Percentiles rank a stretch among this genome's conserved stretches.
Evolutionary conservation across 2,113 vertebrate species (phyloP).

Genomic region (Shinisaurus crocodilurus): DNA sequence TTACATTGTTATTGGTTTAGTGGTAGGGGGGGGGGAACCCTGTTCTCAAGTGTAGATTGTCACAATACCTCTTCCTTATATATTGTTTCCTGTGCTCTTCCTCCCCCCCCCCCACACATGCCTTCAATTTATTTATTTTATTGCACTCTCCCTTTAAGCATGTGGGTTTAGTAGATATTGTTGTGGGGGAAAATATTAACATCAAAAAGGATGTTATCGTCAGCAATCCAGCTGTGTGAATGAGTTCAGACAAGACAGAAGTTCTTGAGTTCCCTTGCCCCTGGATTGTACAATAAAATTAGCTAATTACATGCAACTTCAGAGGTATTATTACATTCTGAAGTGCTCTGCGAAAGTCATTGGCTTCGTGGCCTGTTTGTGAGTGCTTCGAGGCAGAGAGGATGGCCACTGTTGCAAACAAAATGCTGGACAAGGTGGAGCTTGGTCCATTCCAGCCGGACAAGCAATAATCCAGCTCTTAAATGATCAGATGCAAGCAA

Average conservation of each 20-base stretch:
- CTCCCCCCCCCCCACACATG: too few species aligned
- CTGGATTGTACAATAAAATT: background rate
- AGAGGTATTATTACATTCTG: conserved; percentile 59
- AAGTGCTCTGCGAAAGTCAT: conserved; percentile 11
- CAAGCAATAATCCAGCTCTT: background rate
- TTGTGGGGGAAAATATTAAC: background rate
- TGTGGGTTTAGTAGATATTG: background rate
- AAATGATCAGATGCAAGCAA: background rate
- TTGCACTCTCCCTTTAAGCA: background rate
- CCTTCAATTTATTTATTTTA: too few species aligned
- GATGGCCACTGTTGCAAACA: background rate
- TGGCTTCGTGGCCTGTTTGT: background rate
- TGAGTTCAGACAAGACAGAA: background rate
- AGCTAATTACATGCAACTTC: conserved; percentile 45
- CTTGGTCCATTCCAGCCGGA: background rate
- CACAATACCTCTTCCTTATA: too few species aligned
- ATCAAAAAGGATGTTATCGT: background rate
- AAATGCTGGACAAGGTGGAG: background rate
- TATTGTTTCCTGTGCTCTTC: too few species aligned
- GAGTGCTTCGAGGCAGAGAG: background rate
- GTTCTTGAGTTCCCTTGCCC: too few species aligned
- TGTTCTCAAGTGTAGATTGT: too few species aligned
- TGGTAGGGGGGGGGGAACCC: too few species aligned
- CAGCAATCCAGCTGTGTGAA: background rate
- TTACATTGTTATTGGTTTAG: too few species aligned